Evolutionary conservation across 1,140 invertebrate genomes (phyloP).

Genomic region (Drosophila guanche): DNA sequence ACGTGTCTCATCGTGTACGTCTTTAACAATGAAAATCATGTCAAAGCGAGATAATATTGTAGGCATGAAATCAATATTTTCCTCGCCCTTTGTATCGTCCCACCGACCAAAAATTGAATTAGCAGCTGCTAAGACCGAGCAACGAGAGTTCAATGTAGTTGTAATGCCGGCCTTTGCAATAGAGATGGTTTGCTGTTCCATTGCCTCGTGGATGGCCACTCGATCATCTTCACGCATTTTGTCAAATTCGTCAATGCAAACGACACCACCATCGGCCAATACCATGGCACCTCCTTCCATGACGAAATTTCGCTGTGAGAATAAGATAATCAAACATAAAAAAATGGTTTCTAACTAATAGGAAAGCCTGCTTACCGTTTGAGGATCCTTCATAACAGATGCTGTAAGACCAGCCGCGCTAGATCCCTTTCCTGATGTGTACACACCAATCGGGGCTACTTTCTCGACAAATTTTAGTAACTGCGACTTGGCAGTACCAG

Average conservation of each 20-base stretch:
- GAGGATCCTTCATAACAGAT: constrained; percentile 97
- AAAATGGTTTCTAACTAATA: neutral
- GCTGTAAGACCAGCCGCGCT: constrained; percentile 99
- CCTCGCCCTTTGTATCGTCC: constrained; percentile 99
- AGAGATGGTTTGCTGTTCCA: constrained; percentile 99
- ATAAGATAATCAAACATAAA: neutral
- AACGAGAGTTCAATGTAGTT: constrained; percentile 98
- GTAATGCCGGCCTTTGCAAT: constrained; percentile 99
- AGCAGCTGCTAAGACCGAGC: constrained; percentile 98
- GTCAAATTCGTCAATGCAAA: constrained; percentile 99
- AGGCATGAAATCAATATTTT: constrained; percentile 99
- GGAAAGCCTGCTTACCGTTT: constrained; percentile 87
- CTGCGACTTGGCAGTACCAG: constrained; percentile 99
- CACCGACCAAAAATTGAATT: constrained; percentile 99
- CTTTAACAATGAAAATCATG: constrained; percentile 99
- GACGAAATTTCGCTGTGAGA: constrained; percentile 95
- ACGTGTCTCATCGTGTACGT: constrained; percentile 94
- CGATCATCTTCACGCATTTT: constrained; percentile 99
- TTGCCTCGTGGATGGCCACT: constrained; percentile 99
- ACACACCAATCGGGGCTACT: constrained; percentile 97
- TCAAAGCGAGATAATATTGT: constrained; percentile 99
- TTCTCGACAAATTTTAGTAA: constrained; percentile 98
- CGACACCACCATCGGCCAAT: constrained; percentile 98
- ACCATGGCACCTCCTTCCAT: constrained; percentile 99
- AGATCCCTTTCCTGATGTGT: constrained; percentile 99